Conservation (phyloP, 1,140 invertebrate species). For the Schlechtendalia chinensis region DNA sequence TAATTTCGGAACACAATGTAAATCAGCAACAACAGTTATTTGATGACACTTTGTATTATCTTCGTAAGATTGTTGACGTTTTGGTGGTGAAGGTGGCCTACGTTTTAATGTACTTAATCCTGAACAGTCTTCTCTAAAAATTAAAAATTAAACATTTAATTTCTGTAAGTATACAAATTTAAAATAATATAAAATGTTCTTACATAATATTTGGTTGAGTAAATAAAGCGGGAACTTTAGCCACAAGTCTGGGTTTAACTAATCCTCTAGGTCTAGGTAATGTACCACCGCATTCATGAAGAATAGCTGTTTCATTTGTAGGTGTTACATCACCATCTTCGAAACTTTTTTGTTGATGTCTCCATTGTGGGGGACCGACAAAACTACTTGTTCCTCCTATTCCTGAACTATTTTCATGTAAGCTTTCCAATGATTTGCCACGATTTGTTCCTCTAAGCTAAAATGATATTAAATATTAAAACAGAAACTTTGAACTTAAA, state of each 20-base stretch:
- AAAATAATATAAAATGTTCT: conserved; percentile 45
- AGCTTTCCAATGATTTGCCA: conserved; percentile 79
- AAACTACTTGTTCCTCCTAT: conserved; percentile 54
- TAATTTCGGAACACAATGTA: conserved; percentile 56
- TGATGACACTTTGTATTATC: conserved; percentile 49
- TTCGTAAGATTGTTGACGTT: conserved; percentile 61
- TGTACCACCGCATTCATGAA: conserved; percentile 75
- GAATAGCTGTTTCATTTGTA: conserved; percentile 70
- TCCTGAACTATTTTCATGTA: conserved; percentile 62
- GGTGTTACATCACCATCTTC: conserved; percentile 87
- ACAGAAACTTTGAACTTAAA: conserved; percentile 1
- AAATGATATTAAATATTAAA: background rate
- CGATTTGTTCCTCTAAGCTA: conserved; percentile 55
- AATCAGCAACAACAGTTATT: conserved; percentile 54
- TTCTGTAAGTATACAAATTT: background rate
- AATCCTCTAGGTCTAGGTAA: conserved; percentile 77
- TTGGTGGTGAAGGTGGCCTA: conserved; percentile 76
- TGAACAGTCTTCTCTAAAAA: conserved; percentile 43
- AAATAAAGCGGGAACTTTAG: conserved; percentile 71
- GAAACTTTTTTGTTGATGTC: conserved; percentile 64
- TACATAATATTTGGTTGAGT: conserved; percentile 53
- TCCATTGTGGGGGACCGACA: conserved; percentile 60
- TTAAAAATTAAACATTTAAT: background rate
- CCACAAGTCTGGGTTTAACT: conserved; percentile 78
- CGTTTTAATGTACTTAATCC: conserved; percentile 51